phyloP scores from a whole-genome alignment of 2,113 vertebrate genomes.

The Mormyrus iriodes region DNA sequence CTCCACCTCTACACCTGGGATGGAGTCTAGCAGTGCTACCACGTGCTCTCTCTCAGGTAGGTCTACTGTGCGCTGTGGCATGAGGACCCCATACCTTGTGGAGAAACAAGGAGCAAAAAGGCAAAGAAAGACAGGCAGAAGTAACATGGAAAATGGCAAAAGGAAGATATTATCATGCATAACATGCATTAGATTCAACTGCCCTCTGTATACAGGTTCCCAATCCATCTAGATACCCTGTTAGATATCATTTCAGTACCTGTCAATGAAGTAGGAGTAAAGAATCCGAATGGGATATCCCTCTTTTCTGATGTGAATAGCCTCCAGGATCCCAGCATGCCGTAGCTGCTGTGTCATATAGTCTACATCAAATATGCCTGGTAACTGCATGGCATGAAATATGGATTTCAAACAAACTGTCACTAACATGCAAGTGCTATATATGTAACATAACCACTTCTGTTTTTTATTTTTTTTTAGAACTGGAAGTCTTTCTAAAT shows the following conservation, averaged over 20 bases:
- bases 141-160: background rate
- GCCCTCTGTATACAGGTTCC: background rate
- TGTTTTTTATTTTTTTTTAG: background rate
- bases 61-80: conserved; percentile 30
- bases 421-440: background rate
- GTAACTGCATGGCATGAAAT: conserved; percentile 54
- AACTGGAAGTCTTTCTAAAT: background rate
- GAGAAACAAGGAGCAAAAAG: background rate
- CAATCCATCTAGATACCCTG: background rate
- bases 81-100: conserved; percentile 68
- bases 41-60: conserved; percentile 58
- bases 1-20: conserved; percentile 55
- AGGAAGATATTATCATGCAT: background rate
- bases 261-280: conserved; percentile 70
- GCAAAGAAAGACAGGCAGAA: background rate
- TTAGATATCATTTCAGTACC: conserved; percentile 47
- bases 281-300: conserved; percentile 72
- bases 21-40: conserved; percentile 52
- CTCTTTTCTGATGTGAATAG: conserved; percentile 65
- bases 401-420: conserved; percentile 1
- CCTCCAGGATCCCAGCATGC: conserved; percentile 76
- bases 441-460: background rate
- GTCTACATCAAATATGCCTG: conserved; percentile 77
- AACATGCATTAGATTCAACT: background rate
- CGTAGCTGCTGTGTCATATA: conserved; percentile 73